Evolutionary conservation across 2,888 invertebrate species (phyloP).

Genomic region (Arctia plantaginis): DNA sequence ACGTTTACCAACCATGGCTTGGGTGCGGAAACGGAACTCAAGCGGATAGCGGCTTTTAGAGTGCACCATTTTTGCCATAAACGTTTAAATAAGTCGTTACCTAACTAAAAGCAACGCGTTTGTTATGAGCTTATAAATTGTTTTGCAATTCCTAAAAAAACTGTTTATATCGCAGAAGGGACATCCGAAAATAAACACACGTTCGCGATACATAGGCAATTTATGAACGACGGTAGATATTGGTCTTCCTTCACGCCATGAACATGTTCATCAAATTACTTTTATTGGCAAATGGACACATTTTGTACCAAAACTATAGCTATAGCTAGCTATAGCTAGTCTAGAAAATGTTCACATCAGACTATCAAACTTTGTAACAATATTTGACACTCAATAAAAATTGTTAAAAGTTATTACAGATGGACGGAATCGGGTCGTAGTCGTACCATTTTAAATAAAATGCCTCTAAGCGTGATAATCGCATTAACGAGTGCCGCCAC

Average conservation of each 20-base stretch:
- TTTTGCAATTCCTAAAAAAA: not conserved
- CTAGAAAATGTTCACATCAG: not conserved
- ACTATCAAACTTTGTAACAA: not conserved
- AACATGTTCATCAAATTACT: not conserved
- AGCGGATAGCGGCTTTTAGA: no score
- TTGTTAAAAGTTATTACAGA: not conserved
- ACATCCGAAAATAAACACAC: no score
- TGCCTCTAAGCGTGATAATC: constrained; percentile 29
- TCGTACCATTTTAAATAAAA: constrained; percentile 4
- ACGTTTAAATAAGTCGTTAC: not conserved
- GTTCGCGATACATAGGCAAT: no score
- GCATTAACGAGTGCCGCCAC: constrained; percentile 39
- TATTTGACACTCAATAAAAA: not conserved
- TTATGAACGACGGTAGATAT: no score
- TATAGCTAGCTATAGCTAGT: not conserved
- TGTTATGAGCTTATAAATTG: not conserved
- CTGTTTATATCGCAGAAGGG: not conserved
- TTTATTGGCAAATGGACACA: not conserved
- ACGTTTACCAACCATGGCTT: not conserved
- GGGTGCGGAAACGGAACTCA: no score
- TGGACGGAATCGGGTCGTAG: constrained; percentile 3
- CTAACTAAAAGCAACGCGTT: no score
- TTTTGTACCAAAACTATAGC: not conserved
- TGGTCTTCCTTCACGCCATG: not conserved
- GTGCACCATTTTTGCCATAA: not conserved